Conservation (phyloP, 2,888 invertebrate species). For the Chymomyza fuscimana region DNA sequence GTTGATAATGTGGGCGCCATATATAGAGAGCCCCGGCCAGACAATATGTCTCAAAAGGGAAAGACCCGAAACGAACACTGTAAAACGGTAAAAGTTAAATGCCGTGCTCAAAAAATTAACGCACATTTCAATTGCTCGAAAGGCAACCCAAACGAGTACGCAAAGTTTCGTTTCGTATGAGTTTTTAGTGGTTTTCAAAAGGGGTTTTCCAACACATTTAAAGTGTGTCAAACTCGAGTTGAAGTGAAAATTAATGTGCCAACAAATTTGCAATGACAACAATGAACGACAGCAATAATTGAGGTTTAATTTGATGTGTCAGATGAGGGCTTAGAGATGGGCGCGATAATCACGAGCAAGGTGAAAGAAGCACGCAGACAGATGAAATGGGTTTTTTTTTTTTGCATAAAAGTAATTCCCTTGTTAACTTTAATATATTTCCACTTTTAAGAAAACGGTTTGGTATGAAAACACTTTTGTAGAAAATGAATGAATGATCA, state of each 20-base stretch:
- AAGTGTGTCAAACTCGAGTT: constrained; percentile 4
- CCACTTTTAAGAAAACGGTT: too few species aligned
- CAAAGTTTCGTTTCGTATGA: background rate
- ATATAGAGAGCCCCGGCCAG: background rate
- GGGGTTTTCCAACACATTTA: background rate
- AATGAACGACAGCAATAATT: background rate
- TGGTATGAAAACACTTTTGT: too few species aligned
- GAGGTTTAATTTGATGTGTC: background rate
- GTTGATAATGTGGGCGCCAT: constrained; percentile 1
- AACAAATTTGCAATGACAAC: background rate
- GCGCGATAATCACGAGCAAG: too few species aligned
- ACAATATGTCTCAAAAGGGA: constrained; percentile 7
- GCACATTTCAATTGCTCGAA: constrained; percentile 3
- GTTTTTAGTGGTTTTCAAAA: background rate
- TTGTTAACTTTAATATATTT: too few species aligned
- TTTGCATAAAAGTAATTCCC: too few species aligned
- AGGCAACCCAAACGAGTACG: background rate
- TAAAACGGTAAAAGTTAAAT: background rate
- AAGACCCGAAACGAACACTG: background rate
- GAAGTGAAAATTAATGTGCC: background rate
- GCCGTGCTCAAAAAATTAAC: background rate
- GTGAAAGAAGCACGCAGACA: too few species aligned
- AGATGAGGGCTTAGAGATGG: background rate
- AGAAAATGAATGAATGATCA: too few species aligned
- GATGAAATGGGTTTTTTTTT: too few species aligned